Evolutionary conservation across 2,888 invertebrate species (phyloP).

Genomic region (Malacosoma neustria): DNA sequence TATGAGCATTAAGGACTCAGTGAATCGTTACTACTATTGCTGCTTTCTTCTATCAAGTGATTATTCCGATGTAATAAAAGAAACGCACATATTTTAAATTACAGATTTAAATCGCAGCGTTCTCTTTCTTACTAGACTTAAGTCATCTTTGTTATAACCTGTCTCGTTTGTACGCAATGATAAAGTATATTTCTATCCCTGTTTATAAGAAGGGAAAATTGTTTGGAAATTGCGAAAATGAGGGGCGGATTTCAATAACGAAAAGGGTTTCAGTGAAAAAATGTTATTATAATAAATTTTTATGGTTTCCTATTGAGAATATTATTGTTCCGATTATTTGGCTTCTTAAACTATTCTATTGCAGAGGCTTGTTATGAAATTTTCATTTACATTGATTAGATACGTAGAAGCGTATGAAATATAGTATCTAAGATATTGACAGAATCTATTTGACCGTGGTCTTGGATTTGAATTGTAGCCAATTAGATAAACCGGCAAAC

Average conservation of each 20-base stretch:
- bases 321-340: slow-evolving; percentile 5
- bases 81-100: not conserved
- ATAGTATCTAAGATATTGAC: too few relatives aligned
- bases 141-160: not conserved
- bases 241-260: slow-evolving; percentile 12
- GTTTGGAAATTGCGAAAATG: slow-evolving; percentile 16
- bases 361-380: too few relatives aligned
- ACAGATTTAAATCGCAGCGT: not conserved
- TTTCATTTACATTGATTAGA: too few relatives aligned
- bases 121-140: not conserved
- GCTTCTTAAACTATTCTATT: not conserved
- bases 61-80: not conserved
- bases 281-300: slow-evolving; percentile 52
- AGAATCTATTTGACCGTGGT: too few relatives aligned
- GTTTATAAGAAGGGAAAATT: slow-evolving; percentile 20
- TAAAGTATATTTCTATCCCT: slow-evolving; percentile 10
- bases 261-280: slow-evolving; percentile 19
- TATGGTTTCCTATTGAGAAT: slow-evolving; percentile 23
- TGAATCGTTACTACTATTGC: too few relatives aligned
- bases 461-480: too few relatives aligned
- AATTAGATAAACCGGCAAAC: too few relatives aligned
- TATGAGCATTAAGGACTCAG: too few relatives aligned
- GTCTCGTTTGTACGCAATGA: not conserved
- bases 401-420: too few relatives aligned
- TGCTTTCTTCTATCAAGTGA: not conserved